phyloP scores from a whole-genome alignment of 2,888 invertebrate genomes.

The Stegana nigrithorax region DNA sequence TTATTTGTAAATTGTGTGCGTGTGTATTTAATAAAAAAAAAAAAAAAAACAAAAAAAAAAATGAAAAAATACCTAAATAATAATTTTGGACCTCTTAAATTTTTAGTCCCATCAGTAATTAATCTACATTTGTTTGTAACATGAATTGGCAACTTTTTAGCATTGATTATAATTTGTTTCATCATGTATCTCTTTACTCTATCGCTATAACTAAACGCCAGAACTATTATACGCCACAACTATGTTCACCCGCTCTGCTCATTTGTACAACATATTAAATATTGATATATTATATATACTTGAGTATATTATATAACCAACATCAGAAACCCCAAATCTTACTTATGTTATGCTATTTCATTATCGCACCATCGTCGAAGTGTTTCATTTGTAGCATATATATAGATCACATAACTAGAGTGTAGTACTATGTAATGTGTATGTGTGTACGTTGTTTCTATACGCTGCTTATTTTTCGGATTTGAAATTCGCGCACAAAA shows the following conservation, averaged over 20 bases:
- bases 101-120: neutral
- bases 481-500: neutral
- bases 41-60: neutral
- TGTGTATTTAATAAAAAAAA: slow-evolving; percentile 8
- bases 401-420: neutral
- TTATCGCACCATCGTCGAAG: slow-evolving; percentile 5
- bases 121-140: neutral
- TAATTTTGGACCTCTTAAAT: too few species aligned
- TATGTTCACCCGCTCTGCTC: neutral
- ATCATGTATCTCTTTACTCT: slow-evolving; percentile 15
- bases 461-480: neutral
- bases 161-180: neutral
- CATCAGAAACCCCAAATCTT: neutral
- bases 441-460: slow-evolving; percentile 8
- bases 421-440: slow-evolving; percentile 6
- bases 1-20: slow-evolving; percentile 24
- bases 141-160: slow-evolving; percentile 2
- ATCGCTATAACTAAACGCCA: neutral
- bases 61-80: too few species aligned
- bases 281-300: neutral
- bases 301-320: neutral
- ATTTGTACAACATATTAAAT: neutral
- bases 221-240: neutral
- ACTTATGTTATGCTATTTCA: neutral
- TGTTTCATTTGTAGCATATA: too few species aligned